Base-by-base conservation (phyloP, 2,797 vertebrate genomes). In the Semaprochilodus insignis region DNA sequence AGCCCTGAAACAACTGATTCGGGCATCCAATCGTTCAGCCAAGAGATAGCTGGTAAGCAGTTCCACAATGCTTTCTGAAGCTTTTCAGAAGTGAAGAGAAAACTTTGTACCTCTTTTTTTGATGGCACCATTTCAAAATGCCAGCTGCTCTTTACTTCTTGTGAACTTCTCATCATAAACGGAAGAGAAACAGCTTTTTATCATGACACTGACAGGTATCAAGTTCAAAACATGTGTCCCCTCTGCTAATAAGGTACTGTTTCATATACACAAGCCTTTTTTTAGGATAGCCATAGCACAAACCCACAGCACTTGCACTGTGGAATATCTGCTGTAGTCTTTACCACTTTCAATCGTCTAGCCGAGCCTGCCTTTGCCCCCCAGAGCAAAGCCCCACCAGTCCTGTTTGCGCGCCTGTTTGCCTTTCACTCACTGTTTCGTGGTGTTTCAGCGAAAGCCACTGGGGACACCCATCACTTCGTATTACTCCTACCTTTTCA, bases 401-500 rank as follows among this genome's bases (percentile, higher is more conserved):
- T 70, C 36, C 15, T 21, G 55, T 55, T 70, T 23, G 0, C 19
- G 36, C 51, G 71, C 44, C 81, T 83, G 70, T 52, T 65, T 71
- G 63, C 67, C 11, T 31, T 70, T 84, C 51, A 4, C 27, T 52
- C 65, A 75, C 81, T 67, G 87, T 77, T 71, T 70, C 70, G 76
- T 62, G 16, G 78, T 81, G 54, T 88, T 89, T 86, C 86, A 77
- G 55, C 6, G 85, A 87, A 77, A 80, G 70, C 82, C 90, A 82
- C 87, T 78, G 81, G 87, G 83, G 90, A 88, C 78, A 19, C 78
- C 86, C 62, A 67, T 92, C 91, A 87, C 84, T 85, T 86, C n/a
- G 21, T 77, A 90, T 90, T 87, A 87, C 55, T 75, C 27, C 91
- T 90, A 90, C 82, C 36, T 62, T 81, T 71, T 86, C 82, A 85